Evolutionary conservation across 2,113 vertebrate species (phyloP).

Genomic region (Onychostruthus taczanowskii): DNA sequence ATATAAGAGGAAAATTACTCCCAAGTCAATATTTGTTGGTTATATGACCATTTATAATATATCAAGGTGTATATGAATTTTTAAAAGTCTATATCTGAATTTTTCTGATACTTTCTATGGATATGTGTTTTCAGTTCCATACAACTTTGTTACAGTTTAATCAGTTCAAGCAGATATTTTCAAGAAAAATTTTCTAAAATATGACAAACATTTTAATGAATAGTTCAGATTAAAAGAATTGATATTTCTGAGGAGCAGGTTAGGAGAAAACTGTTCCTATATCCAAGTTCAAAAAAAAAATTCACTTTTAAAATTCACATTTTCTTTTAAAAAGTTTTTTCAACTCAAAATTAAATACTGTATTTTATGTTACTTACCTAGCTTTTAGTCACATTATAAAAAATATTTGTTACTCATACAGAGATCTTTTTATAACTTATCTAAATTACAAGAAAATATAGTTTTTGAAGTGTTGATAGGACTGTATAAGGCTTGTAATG

Average conservation of each 20-base stretch:
- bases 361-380: neutral
- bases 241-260: neutral
- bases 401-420: neutral
- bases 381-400: neutral
- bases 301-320: neutral
- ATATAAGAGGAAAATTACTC: neutral
- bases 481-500: neutral
- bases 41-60: neutral
- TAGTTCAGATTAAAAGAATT: neutral
- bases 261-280: neutral
- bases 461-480: neutral
- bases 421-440: neutral
- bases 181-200: neutral
- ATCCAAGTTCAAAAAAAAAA: neutral
- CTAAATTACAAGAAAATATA: neutral
- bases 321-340: neutral
- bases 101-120: neutral
- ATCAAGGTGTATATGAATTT: neutral
- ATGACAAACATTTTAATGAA: neutral
- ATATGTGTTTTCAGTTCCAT: neutral
- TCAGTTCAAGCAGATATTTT: neutral
- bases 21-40: neutral
- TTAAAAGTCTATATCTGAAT: neutral
- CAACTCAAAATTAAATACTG: neutral
- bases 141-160: neutral